A percentile compares a stretch with the other conserved stretches of the same genome.
These are phyloP conservation scores for Zosterops pallidus DNA, from an alignment of 2,113 vertebrate genomes.

Conservation along the genomic window DNA sequence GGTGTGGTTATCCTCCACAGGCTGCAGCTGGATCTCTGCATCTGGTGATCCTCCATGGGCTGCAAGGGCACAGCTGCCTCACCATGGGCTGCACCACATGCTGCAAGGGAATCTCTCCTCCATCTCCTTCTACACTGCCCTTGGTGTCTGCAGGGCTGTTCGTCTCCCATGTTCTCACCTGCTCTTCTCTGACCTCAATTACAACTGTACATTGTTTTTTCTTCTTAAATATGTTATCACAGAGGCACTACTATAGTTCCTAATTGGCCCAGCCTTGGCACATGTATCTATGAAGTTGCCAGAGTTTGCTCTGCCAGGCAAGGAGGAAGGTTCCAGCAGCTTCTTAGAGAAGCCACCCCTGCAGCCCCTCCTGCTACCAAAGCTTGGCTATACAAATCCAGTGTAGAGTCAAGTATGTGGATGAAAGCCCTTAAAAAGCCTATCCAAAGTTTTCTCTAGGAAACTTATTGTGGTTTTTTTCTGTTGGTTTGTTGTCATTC, in stretches of 20 bases:
- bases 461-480: not conserved
- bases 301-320: not conserved
- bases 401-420: not conserved
- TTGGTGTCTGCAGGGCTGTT: not conserved
- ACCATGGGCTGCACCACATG: too few species aligned
- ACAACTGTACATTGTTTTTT: not conserved
- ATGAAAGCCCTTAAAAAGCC: not conserved
- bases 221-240: not conserved
- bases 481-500: not conserved
- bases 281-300: not conserved
- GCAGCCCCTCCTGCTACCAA: not conserved
- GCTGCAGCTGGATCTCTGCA: not conserved
- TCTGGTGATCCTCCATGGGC: not conserved
- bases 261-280: not conserved
- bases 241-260: not conserved
- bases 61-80: not conserved
- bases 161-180: not conserved
- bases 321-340: not conserved
- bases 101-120: not conserved
- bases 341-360: not conserved
- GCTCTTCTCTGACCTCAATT: not conserved
- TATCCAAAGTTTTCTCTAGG: not conserved
- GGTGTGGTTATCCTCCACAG: rapidly evolving
- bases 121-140: not conserved
- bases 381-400: not conserved